These are phyloP conservation scores for Picathartes gymnocephalus DNA, from an alignment of 2,113 vertebrate species.

Conservation along the genomic window DNA sequence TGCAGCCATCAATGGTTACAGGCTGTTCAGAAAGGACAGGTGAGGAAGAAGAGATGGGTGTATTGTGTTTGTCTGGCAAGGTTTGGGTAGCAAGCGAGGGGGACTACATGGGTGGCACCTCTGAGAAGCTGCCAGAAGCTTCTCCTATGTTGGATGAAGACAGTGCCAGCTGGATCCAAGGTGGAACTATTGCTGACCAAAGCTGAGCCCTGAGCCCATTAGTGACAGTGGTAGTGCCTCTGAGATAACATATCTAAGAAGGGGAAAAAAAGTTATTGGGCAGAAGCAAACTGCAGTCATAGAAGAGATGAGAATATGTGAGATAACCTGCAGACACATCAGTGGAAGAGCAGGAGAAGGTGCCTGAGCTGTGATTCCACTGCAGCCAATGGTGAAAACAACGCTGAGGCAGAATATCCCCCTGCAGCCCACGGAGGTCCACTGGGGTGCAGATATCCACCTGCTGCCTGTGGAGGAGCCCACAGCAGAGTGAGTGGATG, in stretches of 20 bases:
- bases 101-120: neutral
- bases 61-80: neutral
- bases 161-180: neutral
- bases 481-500: neutral
- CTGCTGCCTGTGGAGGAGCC: neutral
- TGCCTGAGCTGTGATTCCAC: neutral
- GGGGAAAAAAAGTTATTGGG: too few relatives aligned
- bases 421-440: neutral
- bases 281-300: neutral
- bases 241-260: neutral
- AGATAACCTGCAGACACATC: neutral
- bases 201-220: neutral
- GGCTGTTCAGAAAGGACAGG: neutral
- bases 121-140: neutral
- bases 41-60: accelerated
- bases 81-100: neutral
- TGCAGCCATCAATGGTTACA: neutral
- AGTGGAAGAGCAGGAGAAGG: neutral
- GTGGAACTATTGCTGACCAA: neutral
- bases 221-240: neutral
- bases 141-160: neutral
- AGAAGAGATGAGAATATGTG: neutral
- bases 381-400: neutral
- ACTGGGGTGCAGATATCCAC: neutral
- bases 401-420: neutral